Percentiles rank a stretch among this genome's conserved stretches.
Conservation (phyloP, 2,113 vertebrate species). For the Cottus gobio region DNA sequence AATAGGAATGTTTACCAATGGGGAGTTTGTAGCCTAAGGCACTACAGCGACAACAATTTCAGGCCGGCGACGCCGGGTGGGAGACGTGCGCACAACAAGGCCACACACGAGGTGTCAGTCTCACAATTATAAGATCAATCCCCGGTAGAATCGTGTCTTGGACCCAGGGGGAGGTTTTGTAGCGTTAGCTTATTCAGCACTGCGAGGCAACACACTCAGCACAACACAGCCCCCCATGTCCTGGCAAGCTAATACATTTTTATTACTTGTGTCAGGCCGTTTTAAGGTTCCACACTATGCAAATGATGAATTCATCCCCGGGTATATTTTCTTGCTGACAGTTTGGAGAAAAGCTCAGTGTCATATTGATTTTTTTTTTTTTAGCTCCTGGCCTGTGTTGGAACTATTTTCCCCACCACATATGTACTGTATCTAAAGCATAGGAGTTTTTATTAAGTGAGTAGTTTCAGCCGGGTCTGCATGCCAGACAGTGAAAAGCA, state of each 20-base stretch:
- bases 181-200: slow-evolving; percentile 78
- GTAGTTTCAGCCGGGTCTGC: slow-evolving; percentile 24
- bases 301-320: slow-evolving; percentile 76
- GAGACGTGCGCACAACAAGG: slow-evolving; percentile 44
- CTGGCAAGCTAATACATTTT: slow-evolving; percentile 77
- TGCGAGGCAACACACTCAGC: slow-evolving; percentile 70
- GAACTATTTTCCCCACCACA: slow-evolving; percentile 45
- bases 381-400: slow-evolving; percentile 55
- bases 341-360: slow-evolving; percentile 74
- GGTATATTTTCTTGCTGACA: slow-evolving; percentile 79
- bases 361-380: slow-evolving; percentile 74
- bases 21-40: slow-evolving; percentile 48
- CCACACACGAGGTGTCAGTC: slow-evolving; percentile 54
- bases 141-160: slow-evolving; percentile 64
- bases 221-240: slow-evolving; percentile 68
- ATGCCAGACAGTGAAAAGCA: slow-evolving; percentile 29
- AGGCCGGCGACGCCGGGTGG: slow-evolving; percentile 24
- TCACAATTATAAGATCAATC: slow-evolving; percentile 65
- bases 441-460: slow-evolving; percentile 27
- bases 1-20: slow-evolving; percentile 44
- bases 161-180: slow-evolving; percentile 66
- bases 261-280: slow-evolving; percentile 77
- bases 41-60: slow-evolving; percentile 38
- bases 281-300: slow-evolving; percentile 74
- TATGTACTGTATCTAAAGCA: slow-evolving; percentile 49